These are phyloP conservation scores for Hyposoter didymator DNA, from an alignment of 2,888 invertebrate genomes.

Conservation along the genomic window DNA sequence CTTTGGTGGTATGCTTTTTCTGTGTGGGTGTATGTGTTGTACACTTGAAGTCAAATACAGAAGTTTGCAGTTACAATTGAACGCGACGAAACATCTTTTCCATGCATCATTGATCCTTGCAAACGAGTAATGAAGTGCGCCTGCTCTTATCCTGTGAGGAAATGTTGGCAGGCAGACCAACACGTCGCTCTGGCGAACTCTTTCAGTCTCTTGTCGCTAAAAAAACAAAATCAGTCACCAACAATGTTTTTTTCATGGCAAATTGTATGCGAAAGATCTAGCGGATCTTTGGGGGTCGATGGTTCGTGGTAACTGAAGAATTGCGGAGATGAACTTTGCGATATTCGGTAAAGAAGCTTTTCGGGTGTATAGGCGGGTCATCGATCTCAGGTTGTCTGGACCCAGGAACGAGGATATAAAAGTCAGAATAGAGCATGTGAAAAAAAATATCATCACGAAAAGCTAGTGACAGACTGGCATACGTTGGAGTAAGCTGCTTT, in stretches of 20 bases:
- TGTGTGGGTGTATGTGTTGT: neutral
- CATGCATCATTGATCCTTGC: neutral
- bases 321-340: neutral
- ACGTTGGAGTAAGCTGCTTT: neutral
- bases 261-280: neutral
- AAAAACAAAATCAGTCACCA: neutral
- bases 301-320: neutral
- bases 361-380: neutral
- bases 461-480: neutral
- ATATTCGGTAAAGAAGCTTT: neutral
- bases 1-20: slow-evolving; percentile 2
- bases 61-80: neutral
- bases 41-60: neutral
- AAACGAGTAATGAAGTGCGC: neutral
- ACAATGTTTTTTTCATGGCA: neutral
- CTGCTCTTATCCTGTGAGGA: neutral
- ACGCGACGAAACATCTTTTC: neutral
- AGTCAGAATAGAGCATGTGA: neutral
- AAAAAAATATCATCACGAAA: neutral
- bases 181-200: neutral
- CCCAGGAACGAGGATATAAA: neutral
- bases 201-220: neutral
- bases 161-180: no score
- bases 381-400: neutral
- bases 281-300: neutral